Evolutionary conservation across 2,113 vertebrate genomes (phyloP), one percentile per base, ranked within the genome.

Genomic region (Gadus chalcogrammus): DNA sequence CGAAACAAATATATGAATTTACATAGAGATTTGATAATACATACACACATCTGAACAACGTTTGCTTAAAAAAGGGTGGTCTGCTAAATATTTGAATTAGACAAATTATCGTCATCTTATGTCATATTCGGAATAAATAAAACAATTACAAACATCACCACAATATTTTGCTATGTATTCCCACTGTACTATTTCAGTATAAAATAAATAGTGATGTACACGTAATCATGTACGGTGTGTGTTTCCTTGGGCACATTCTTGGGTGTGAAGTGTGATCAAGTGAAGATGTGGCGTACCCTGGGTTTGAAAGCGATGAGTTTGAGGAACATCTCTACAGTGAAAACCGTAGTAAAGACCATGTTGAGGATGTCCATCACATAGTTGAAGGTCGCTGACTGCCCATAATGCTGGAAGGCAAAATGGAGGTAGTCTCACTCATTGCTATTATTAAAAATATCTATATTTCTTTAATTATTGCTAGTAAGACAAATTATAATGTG

Each of bases 261-360:
- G 9, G 22, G 59, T n/a, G 22, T 22, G n/a, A 22, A 4, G 22
- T 18, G 59, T 61, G 52, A 55, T 8, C 16, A 24, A 16, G 6
- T 15, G 56, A 17, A 28, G 7, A 12, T 4, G 67, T 2, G 3
- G 80, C 95, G 93, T 92, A 99, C 97, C 95, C 95, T 96, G 74
- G 97, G 97, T 87, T 99, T 99, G 89, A 98, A 99, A 72, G 97
- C 97, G 72, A 99, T 98, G 82, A 99, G 93, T 90, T 99, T 99
- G 84, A 99, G 90, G 90, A 99, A 91, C 97, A 99, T 99, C 91
- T 99, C 97, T 64, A 97, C 96, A 64, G 97, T 98, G 88, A 99
- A 99, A 52, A 99, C 96, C 73, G 95, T 87, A 0, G 97, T 99
- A 92, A 99, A 99, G 91, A 98, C 93, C 97, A 99, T 99, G 75